phyloP scores from a whole-genome alignment of 1,140 invertebrate species.

The Agrypnia vestita region DNA sequence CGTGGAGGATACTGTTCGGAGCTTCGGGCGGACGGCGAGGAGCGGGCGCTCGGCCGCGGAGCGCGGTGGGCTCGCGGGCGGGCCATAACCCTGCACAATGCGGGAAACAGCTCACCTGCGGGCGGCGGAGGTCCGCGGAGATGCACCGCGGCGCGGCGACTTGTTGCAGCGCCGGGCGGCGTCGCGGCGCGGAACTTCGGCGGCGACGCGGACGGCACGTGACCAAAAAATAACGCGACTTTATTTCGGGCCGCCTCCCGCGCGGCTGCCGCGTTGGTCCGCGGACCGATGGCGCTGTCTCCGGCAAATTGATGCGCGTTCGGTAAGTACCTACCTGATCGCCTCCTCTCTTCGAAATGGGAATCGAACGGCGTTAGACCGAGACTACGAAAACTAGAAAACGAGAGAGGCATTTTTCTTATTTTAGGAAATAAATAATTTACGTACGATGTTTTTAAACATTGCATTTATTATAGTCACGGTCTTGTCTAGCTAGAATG shows the following conservation, averaged over 20 bases:
- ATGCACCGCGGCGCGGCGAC: slow-evolving; percentile 60
- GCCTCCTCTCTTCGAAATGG: too few species aligned
- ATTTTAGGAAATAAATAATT: too few species aligned
- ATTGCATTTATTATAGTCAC: too few species aligned
- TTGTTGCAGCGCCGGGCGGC: slow-evolving; percentile 63
- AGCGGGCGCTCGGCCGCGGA: background rate
- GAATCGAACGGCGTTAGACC: too few species aligned
- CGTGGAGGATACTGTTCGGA: slow-evolving; percentile 5
- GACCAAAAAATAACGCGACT: slow-evolving; percentile 20
- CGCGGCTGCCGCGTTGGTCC: slow-evolving; percentile 46
- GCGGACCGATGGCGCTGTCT: background rate
- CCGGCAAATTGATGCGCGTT: too few species aligned
- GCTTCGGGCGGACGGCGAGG: background rate
- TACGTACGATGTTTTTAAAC: too few species aligned
- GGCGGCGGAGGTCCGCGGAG: slow-evolving; percentile 59
- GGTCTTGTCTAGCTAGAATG: too few species aligned
- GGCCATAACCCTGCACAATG: slow-evolving; percentile 26
- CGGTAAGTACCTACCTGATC: too few species aligned
- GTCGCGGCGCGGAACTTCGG: slow-evolving; percentile 62
- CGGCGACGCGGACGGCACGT: slow-evolving; percentile 12
- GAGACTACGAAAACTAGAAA: too few species aligned
- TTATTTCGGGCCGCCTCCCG: slow-evolving; percentile 47
- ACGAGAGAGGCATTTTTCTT: too few species aligned
- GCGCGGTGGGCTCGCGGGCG: background rate
- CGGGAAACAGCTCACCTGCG: slow-evolving; percentile 41